Evolutionary conservation across 2,797 vertebrate genomes (phyloP).

Genomic region (Schizopygopsis pylzovi): DNA sequence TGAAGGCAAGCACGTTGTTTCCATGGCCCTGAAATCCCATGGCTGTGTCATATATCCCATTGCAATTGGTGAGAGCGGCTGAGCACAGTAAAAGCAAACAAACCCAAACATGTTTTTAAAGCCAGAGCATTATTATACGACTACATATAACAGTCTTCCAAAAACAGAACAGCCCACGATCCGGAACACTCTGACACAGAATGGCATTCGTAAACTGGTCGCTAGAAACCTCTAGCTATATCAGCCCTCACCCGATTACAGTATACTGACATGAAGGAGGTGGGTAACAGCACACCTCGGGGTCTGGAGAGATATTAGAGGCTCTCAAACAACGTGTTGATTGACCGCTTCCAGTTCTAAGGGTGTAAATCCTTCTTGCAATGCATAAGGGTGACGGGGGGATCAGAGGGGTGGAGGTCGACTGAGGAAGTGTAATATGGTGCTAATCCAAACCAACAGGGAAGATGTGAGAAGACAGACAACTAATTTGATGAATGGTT

Average conservation of each 20-base stretch:
- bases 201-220: conserved; percentile 63
- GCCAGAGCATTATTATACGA: neutral
- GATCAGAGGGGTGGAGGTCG: conserved; percentile 16
- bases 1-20: conserved; percentile 69
- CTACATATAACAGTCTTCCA: conserved; percentile 46
- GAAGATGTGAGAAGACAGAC: neutral
- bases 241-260: conserved; percentile 35
- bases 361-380: conserved; percentile 28
- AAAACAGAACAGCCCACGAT: conserved; percentile 64
- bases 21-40: conserved; percentile 64
- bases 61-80: neutral
- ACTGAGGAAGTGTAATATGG: conserved; percentile 17
- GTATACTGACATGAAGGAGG: conserved; percentile 32
- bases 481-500: neutral
- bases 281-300: conserved; percentile 36
- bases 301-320: conserved; percentile 43
- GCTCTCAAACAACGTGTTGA: conserved; percentile 44
- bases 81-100: neutral
- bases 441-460: neutral
- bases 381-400: conserved; percentile 19
- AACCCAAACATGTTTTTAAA: neutral
- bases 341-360: conserved; percentile 47
- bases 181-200: conserved; percentile 76
- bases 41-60: conserved; percentile 34
- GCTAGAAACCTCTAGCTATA: conserved; percentile 45